Evolutionary conservation across 2,797 vertebrate species (phyloP), one percentile per base, ranked within the genome.

Genomic region (Enoplosus armatus): DNA sequence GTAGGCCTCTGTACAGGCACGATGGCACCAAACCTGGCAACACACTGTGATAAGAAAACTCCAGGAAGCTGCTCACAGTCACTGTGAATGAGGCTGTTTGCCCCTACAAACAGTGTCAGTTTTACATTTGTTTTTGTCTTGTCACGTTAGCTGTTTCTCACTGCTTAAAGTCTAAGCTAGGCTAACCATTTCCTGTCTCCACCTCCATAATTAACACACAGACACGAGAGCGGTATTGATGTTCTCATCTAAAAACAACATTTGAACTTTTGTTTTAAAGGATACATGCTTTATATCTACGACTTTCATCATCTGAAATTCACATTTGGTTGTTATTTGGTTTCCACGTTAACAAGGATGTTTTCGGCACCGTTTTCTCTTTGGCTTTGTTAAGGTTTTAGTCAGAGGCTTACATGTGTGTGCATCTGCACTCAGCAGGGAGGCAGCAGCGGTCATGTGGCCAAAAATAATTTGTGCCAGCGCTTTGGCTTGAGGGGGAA

Each of bases 381-480:
- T 55, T 27, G 22, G 35, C 47, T 64, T 26, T 45, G 35, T 54
- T 20, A 4, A 7, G 20, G 59, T 39, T 65, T 48, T 20, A 12
- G 48, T 62, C 16, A 45, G 65, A 59, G 39, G 22, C 26, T 22
- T 33, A 33, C 22, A 27, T 31, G 16, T 8, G 8, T 10, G 26
- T 41, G 3, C 14, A n/a, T n/a, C 68, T 10, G 35, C 1, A 8
- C 58, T 66, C n/a, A 33, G 22, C 35, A 20, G 55, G 24, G 35
- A 66, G 31, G 47, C 0, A 56, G 39, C 4, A 6, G 50, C 31
- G 11, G 50, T 43, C 31, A 15, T 3, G 48, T 22, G 56, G 26
- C 48, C 64, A 60, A 18, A 69, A 66, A 53, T 56, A 27, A 60
- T 7, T 20, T 45, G 62, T 27, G 22, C 29, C 53, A 20, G 22